A percentile compares a stretch with the other conserved stretches of the same genome.
Evolutionary conservation across 2,113 vertebrate species (phyloP).

Genomic region (Etia nguti): DNA sequence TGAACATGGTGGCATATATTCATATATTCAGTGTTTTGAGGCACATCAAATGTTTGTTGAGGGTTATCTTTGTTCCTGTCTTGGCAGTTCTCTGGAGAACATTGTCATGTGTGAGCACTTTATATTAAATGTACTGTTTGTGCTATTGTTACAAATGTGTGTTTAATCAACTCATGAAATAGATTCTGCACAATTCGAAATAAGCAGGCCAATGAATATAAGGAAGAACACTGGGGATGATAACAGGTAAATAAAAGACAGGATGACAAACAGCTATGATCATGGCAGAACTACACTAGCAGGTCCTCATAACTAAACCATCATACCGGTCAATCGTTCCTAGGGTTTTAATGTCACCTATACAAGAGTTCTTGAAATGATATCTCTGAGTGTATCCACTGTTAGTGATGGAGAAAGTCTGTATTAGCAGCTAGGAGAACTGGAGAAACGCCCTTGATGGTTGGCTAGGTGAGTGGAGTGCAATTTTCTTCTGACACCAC

Average conservation of each 20-base stretch:
- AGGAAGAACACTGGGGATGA: not conserved
- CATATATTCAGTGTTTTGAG: not conserved
- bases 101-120: not conserved
- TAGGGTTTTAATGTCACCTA: fast-evolving
- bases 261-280: not conserved
- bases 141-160: not conserved
- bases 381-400: not conserved
- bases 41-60: not conserved
- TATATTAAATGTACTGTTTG: not conserved
- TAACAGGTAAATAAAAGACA: not conserved
- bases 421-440: not conserved
- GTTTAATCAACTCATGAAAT: not conserved
- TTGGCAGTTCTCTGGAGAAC: not conserved
- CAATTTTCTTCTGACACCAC: not conserved
- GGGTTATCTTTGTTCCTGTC: not conserved
- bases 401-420: not conserved
- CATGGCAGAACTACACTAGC: not conserved
- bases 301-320: not conserved
- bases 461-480: not conserved
- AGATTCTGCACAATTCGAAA: not conserved
- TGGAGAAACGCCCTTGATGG: not conserved
- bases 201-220: not conserved
- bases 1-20: not conserved
- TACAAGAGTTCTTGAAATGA: not conserved
- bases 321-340: not conserved